Percentiles rank a stretch among this genome's conserved stretches.
phyloP scores from a whole-genome alignment of 2,888 invertebrate species.

The Penaeus monodon region DNA sequence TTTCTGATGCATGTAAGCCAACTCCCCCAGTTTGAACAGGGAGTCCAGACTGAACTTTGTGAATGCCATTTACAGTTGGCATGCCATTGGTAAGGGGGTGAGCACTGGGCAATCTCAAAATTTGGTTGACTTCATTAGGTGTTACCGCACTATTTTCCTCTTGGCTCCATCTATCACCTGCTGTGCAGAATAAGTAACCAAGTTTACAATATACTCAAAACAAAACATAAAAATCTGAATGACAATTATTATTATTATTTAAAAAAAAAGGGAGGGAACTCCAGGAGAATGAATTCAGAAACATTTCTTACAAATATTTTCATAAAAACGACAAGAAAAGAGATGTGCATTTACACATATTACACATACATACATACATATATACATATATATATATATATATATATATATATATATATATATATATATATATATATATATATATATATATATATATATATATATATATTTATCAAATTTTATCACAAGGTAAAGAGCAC shows the following conservation, averaged over 20 bases:
- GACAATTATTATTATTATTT: neutral
- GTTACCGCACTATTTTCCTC: slow-evolving; percentile 53
- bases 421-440: too few relatives aligned
- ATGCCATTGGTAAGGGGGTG: slow-evolving; percentile 29
- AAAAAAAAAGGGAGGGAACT: neutral
- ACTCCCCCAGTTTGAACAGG: slow-evolving; percentile 11
- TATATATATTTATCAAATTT: too few relatives aligned
- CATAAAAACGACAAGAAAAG: neutral
- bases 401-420: too few relatives aligned
- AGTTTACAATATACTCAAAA: too few relatives aligned
- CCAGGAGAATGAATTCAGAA: neutral
- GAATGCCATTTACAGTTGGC: slow-evolving; percentile 29
- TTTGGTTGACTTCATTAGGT: slow-evolving; percentile 7
- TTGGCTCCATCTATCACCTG: slow-evolving; percentile 57
- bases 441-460: too few relatives aligned
- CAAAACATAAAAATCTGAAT: neutral
- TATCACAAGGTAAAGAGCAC: too few relatives aligned
- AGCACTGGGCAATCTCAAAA: slow-evolving; percentile 6
- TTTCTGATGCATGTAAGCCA: slow-evolving; percentile 13
- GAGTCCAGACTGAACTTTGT: slow-evolving; percentile 27
- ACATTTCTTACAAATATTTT: neutral
- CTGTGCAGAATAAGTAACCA: slow-evolving; percentile 20
- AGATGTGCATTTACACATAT: neutral
- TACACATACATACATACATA: too few relatives aligned
- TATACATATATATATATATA: too few relatives aligned